phyloP scores from a whole-genome alignment of 53 echinoderm and acorn worm genomes.

The Antedon mediterranea region DNA sequence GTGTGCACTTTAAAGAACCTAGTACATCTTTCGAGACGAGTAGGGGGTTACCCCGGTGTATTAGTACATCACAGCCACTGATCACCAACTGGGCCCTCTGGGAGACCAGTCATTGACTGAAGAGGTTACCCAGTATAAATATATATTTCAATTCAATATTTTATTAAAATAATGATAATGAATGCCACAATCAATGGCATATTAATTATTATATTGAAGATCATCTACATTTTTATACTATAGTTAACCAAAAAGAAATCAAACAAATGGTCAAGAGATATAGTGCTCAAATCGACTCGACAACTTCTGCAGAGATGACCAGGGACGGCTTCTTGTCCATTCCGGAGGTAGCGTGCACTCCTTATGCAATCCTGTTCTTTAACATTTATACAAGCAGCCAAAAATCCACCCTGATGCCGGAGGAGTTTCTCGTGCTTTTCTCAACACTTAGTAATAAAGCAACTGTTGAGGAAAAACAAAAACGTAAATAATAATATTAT shows the following conservation, averaged over 20 bases:
- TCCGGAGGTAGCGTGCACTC: conserved; percentile 49
- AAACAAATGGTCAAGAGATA: conserved; percentile 36
- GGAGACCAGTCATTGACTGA: too few species aligned
- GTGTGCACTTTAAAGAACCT: too few species aligned
- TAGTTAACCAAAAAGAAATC: conserved; percentile 56
- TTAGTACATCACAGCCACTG: too few species aligned
- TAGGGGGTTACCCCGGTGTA: too few species aligned
- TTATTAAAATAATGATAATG: too few species aligned
- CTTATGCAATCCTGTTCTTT: conserved; percentile 37
- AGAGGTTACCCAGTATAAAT: too few species aligned
- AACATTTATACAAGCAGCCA: conserved; percentile 23
- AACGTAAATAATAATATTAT: conserved; percentile 46
- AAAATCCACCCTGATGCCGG: conserved; percentile 31
- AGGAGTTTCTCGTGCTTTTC: conserved; percentile 37
- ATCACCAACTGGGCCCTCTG: too few species aligned
- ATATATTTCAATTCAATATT: too few species aligned
- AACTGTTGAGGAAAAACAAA: conserved; percentile 50
- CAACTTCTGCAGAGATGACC: conserved; percentile 39
- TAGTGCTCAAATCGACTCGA: conserved; percentile 34
- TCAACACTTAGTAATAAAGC: conserved; percentile 53
- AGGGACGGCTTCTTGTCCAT: conserved; percentile 38
- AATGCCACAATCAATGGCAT: too few species aligned
- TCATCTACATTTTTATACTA: not conserved
- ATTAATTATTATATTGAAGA: too few species aligned
- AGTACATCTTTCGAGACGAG: too few species aligned